These are phyloP conservation scores for Caenorhabditis panamensis DNA, from an alignment of 2,888 invertebrate genomes.

Conservation along the genomic window DNA sequence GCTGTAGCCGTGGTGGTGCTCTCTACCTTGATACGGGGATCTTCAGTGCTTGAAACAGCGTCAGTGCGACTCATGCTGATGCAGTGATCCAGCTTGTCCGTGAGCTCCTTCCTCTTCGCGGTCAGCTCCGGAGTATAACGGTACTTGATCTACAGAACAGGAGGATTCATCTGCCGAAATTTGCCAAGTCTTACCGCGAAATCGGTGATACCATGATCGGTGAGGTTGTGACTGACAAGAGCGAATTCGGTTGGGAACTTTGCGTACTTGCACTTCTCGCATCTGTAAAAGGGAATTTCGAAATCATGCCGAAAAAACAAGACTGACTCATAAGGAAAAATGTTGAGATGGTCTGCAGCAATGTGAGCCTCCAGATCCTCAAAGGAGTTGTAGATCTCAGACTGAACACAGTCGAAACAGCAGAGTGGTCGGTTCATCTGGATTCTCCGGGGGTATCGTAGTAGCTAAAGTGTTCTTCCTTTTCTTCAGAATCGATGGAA, in stretches of 20 bases:
- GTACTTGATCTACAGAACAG: slow-evolving; percentile 61
- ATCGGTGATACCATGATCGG: slow-evolving; percentile 68
- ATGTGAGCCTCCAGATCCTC: slow-evolving; percentile 67
- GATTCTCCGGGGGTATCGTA: neutral
- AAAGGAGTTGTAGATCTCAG: slow-evolving; percentile 19
- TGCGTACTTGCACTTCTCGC: slow-evolving; percentile 73
- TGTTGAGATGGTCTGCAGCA: slow-evolving; percentile 60
- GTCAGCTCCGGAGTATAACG: slow-evolving; percentile 46
- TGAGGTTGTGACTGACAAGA: slow-evolving; percentile 63
- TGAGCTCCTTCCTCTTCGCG: slow-evolving; percentile 36
- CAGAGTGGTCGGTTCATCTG: slow-evolving; percentile 3
- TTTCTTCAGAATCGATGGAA: slow-evolving; percentile 7
- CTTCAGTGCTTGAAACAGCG: slow-evolving; percentile 27
- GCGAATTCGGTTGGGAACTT: slow-evolving; percentile 76
- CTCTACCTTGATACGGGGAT: slow-evolving; percentile 20
- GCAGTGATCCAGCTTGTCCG: slow-evolving; percentile 22
- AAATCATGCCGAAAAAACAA: neutral
- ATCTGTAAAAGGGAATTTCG: slow-evolving; percentile 57
- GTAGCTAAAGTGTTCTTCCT: neutral
- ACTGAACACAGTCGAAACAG: slow-evolving; percentile 46
- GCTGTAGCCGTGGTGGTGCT: neutral
- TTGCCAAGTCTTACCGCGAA: slow-evolving; percentile 59
- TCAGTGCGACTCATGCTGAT: slow-evolving; percentile 1
- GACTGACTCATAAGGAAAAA: slow-evolving; percentile 66
- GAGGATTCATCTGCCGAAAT: no score